Conservation (phyloP, 2,888 invertebrate genomes). For the Drosophila lacicola region DNA sequence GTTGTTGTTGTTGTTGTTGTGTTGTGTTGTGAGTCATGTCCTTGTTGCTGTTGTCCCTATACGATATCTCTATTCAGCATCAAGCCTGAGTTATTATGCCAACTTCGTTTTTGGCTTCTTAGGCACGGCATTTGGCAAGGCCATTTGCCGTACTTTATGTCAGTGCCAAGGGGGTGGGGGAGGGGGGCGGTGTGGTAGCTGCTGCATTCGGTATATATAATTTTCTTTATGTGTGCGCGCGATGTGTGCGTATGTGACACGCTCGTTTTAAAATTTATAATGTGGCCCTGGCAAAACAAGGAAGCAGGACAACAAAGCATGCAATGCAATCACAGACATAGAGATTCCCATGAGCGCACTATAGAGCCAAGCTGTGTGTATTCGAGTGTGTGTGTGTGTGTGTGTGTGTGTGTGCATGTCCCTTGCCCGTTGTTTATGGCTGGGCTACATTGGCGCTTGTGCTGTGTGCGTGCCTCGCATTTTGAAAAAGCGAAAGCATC, state of each 20-base stretch:
- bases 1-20: slow-evolving; percentile 9
- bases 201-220: slow-evolving; percentile 56
- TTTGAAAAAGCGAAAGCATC: slow-evolving; percentile 65
- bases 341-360: slow-evolving; percentile 68
- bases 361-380: slow-evolving; percentile 30
- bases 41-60: slow-evolving; percentile 30
- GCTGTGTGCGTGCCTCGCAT: slow-evolving; percentile 70
- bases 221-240: slow-evolving; percentile 62
- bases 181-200: not conserved
- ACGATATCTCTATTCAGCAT: slow-evolving; percentile 69
- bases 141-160: slow-evolving; percentile 74
- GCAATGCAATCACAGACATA: slow-evolving; percentile 78
- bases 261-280: slow-evolving; percentile 81
- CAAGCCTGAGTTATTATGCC: slow-evolving; percentile 79
- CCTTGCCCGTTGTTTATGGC: slow-evolving; percentile 71
- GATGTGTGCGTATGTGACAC: slow-evolving; percentile 59
- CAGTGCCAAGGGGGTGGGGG: not conserved
- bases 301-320: slow-evolving; percentile 59
- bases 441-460: slow-evolving; percentile 64
- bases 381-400: slow-evolving; percentile 28
- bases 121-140: slow-evolving; percentile 78
- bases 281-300: slow-evolving; percentile 54
- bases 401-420: slow-evolving; percentile 43
- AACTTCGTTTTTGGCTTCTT: slow-evolving; percentile 75
- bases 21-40: slow-evolving; percentile 11